Evolutionary conservation across 2,888 invertebrate species (phyloP).

Genomic region (Hydropsyche betteni): DNA sequence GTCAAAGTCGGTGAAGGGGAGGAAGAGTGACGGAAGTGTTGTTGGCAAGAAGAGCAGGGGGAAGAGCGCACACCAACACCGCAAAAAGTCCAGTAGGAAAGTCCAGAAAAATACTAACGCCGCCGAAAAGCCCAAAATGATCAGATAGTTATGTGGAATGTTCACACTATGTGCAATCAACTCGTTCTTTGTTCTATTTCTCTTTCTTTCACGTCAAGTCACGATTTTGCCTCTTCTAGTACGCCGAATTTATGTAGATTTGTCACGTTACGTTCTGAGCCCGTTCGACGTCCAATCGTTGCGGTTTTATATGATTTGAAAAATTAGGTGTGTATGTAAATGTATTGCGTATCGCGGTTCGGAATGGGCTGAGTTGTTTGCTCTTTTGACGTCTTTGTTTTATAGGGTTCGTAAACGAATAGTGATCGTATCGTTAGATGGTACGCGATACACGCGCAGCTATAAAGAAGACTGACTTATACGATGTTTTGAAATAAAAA

Average conservation of each 20-base stretch:
- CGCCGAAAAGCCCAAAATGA: constrained; percentile 65
- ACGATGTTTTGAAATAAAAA: not conserved
- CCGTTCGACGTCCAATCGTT: too few species aligned
- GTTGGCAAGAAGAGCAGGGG: constrained; percentile 50
- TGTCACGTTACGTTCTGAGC: too few species aligned
- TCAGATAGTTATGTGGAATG: constrained; percentile 61
- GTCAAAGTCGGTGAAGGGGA: constrained; percentile 76
- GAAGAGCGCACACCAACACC: constrained; percentile 58
- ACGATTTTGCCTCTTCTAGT: constrained; percentile 20
- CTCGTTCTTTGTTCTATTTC: not conserved
- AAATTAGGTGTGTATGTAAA: too few species aligned
- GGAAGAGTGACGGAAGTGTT: constrained; percentile 65
- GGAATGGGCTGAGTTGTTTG: not conserved
- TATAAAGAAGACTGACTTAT: constrained; percentile 23
- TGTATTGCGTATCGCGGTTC: constrained; percentile 11
- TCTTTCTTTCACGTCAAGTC: constrained; percentile 4
- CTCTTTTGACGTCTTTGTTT: constrained; percentile 3
- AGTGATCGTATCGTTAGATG: too few species aligned
- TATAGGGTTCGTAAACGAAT: not conserved
- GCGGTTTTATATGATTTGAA: too few species aligned
- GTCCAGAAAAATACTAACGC: constrained; percentile 54
- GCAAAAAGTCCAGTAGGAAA: constrained; percentile 55
- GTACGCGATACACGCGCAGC: not conserved
- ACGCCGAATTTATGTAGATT: too few species aligned
- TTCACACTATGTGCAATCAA: not conserved